phyloP scores from a whole-genome alignment of 2,888 invertebrate species.

The Orthosia gothica region DNA sequence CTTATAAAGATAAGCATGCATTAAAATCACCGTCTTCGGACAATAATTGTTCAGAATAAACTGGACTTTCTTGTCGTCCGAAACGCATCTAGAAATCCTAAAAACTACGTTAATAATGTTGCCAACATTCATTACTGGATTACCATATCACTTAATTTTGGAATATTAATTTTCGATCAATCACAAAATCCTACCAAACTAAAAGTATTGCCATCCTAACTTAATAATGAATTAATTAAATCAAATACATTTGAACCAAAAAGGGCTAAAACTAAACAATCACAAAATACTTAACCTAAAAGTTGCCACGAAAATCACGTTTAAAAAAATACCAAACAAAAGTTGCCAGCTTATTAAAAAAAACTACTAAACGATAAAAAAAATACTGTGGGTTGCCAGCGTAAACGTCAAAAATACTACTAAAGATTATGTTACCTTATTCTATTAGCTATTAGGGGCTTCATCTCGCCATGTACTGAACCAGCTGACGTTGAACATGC shows the following conservation, averaged over 20 bases:
- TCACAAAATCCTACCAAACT: slow-evolving; percentile 62
- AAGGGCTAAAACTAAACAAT: slow-evolving; percentile 37
- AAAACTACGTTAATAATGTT: slow-evolving; percentile 57
- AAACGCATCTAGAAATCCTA: slow-evolving; percentile 16
- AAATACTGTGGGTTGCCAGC: slow-evolving; percentile 68
- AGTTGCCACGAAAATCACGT: slow-evolving; percentile 46
- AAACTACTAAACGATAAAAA: slow-evolving; percentile 61
- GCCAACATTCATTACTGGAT: slow-evolving; percentile 55
- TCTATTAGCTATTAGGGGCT: slow-evolving; percentile 82
- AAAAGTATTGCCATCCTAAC: slow-evolving; percentile 60
- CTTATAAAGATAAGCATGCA: slow-evolving; percentile 14
- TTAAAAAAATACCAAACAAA: slow-evolving; percentile 59
- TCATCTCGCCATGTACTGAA: slow-evolving; percentile 82
- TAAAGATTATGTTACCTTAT: slow-evolving; percentile 51
- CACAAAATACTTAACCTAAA: slow-evolving; percentile 54
- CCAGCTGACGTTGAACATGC: slow-evolving; percentile 85
- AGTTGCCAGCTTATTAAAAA: slow-evolving; percentile 62
- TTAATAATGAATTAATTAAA: slow-evolving; percentile 27
- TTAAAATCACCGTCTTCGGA: background rate
- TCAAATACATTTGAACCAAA: slow-evolving; percentile 32
- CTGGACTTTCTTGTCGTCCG: background rate
- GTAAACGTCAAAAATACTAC: slow-evolving; percentile 55
- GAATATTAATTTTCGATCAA: slow-evolving; percentile 61
- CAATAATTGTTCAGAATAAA: background rate
- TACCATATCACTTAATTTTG: slow-evolving; percentile 63